These are phyloP conservation scores for Dysdera silvatica DNA, from an alignment of 1,140 invertebrate genomes.

Conservation along the genomic window DNA sequence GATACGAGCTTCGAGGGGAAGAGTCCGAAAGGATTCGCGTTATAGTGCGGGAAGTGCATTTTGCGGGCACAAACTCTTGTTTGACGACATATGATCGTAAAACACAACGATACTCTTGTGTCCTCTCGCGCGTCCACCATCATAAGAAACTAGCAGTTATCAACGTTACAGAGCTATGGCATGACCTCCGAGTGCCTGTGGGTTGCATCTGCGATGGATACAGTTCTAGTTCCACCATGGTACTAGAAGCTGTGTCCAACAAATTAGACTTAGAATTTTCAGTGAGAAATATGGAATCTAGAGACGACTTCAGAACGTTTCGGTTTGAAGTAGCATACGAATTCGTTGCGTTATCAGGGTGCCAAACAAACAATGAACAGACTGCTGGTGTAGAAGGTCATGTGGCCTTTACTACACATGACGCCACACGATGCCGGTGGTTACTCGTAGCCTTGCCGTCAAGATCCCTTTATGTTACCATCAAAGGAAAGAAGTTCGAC, in stretches of 20 bases:
- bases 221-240: conserved; percentile 54
- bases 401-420: neutral
- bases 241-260: conserved; percentile 63
- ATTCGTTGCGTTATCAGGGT: conserved; percentile 60
- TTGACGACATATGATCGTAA: conserved; percentile 22
- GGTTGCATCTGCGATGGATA: conserved; percentile 69
- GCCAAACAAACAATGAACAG: conserved; percentile 36
- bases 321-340: conserved; percentile 73
- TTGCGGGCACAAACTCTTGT: conserved; percentile 14
- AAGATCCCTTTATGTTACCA: conserved; percentile 26
- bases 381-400: conserved; percentile 4
- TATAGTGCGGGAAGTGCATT: conserved; percentile 8
- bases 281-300: conserved; percentile 68
- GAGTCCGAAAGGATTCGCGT: conserved; percentile 13
- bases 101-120: conserved; percentile 12
- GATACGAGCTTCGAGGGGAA: conserved; percentile 20
- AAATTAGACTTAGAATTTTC: conserved; percentile 71
- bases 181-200: conserved; percentile 46
- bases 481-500: conserved; percentile 20
- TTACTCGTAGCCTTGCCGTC: conserved; percentile 18
- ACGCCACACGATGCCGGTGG: conserved; percentile 21
- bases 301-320: conserved; percentile 71
- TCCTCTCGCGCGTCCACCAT: conserved; percentile 6
- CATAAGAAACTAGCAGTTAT: conserved; percentile 17
- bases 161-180: conserved; percentile 28